Base-by-base conservation (phyloP, 2,888 invertebrate species). In the Criorhina ranunculi region DNA sequence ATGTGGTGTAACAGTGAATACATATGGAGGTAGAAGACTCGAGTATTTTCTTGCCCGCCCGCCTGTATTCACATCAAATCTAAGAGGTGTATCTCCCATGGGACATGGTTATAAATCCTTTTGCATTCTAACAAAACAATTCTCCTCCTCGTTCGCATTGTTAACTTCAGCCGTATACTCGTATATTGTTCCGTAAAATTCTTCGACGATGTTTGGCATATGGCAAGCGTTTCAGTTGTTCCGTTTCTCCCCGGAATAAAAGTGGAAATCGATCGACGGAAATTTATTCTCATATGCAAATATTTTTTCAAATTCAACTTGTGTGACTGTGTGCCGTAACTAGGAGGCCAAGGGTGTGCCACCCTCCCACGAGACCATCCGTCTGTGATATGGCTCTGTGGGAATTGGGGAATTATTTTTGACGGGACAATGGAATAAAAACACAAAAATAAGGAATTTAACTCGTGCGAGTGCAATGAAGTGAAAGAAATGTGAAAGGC, bases 211-310 rank as follows among this genome's bases (percentile, higher is more conserved):
- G 69, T 80, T 80, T 80, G 70, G 70, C 79, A 80, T 75, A 79
- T 85, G 73, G 42, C 31, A 67, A 79, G 66, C 69, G 62, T 44
- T 81, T 76, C 42, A 62, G 37, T 76, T 73, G 17, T 35, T 57
- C 29, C 46, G 3, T 40, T 3, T 49, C n/a, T 19, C 40, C 42
- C 59, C 12, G 19, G 17, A 35, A 60, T 4, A 17, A 9, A 35
- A 64, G 11, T 46, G 46, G 57, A 85, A 85, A 85, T 85, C 85
- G 85, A 80, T 80, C 46, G 59, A 80, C 33, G 64, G 46, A 85
- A 80, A 85, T 85, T 80, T 85, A 85, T 85, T 80, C 80, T 80
- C 80, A 80, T 76, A 85, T 85, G 85, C 85, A 85, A 85, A 85
- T 85, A 66, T 80, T 76, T 80, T 76, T 80, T 85, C 72, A 79